These are phyloP conservation scores for Enteromius afrohamiltoni DNA, from an alignment of 2,797 vertebrate species.

Conservation along the genomic window DNA sequence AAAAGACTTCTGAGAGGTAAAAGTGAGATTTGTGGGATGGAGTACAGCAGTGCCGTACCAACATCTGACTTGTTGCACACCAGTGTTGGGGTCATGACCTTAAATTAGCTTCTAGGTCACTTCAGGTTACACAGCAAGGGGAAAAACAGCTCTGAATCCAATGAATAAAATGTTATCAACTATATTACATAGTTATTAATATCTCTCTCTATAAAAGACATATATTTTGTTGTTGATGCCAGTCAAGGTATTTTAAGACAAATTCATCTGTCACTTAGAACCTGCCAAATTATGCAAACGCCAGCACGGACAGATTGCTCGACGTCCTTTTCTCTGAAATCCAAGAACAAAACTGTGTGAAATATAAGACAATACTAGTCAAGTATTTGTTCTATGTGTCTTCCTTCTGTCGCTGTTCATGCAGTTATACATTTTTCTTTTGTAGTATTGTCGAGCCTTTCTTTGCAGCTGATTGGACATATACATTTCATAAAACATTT, in stretches of 20 bases:
- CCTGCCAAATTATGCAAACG: not conserved
- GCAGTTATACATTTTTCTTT: not conserved
- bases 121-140: not conserved
- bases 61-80: not conserved
- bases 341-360: not conserved
- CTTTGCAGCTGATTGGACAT: not conserved
- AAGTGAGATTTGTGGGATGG: not conserved
- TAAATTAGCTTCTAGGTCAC: not conserved
- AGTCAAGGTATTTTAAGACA: constrained; percentile 7
- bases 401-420: not conserved
- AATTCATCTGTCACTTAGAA: not conserved
- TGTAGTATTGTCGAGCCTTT: not conserved
- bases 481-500: not conserved
- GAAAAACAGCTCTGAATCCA: not conserved
- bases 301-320: not conserved
- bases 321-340: not conserved
- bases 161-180: not conserved
- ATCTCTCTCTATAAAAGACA: not conserved
- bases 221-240: not conserved
- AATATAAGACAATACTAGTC: not conserved
- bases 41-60: not conserved
- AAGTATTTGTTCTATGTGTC: not conserved
- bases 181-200: not conserved
- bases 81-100: not conserved
- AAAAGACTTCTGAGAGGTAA: not conserved